Evolutionary conservation across 30 jellyfish, hydroid and myxozoan genomes (phyloP).

Genomic region (Pseudorhiza aurosa): DNA sequence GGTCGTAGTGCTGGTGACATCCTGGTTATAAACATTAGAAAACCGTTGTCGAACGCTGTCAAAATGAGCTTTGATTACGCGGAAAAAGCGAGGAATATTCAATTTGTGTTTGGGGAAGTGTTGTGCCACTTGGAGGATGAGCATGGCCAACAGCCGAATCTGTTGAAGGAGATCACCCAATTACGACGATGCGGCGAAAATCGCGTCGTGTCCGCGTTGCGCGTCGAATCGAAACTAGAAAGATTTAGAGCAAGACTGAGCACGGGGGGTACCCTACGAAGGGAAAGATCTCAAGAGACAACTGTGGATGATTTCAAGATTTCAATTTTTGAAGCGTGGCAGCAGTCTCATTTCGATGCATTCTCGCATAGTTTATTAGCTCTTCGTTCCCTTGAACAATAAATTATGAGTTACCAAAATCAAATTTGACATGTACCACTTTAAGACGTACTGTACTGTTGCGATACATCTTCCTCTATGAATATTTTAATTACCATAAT

Average conservation of each 20-base stretch:
- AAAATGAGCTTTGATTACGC: conserved; percentile 14
- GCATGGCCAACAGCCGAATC: conserved; percentile 26
- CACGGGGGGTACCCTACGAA: not conserved
- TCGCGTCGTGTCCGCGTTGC: conserved; percentile 47
- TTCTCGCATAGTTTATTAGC: conserved; percentile 10
- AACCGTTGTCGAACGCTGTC: conserved; percentile 11
- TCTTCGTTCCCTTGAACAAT: conserved; percentile 31
- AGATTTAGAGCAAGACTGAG: conserved; percentile 7
- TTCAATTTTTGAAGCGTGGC: conserved; percentile 40
- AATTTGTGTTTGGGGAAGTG: conserved; percentile 62
- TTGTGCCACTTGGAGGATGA: conserved; percentile 46
- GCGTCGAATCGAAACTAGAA: conserved; percentile 27
- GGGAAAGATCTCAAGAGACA: conserved; percentile 4
- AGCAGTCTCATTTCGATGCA: not conserved
- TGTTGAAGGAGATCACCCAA: conserved; percentile 22
- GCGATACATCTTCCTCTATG: too few species aligned
- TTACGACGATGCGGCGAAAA: conserved; percentile 7
- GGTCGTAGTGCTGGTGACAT: conserved; percentile 87
- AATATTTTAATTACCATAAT: too few species aligned
- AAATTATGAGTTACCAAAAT: not conserved
- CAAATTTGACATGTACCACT: too few species aligned
- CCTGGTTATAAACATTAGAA: conserved; percentile 47
- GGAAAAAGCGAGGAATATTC: not conserved
- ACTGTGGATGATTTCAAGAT: conserved; percentile 31
- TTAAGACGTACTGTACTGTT: too few species aligned